These are phyloP conservation scores for Gavia stellata DNA, from an alignment of 2,113 vertebrate species.

Conservation along the genomic window DNA sequence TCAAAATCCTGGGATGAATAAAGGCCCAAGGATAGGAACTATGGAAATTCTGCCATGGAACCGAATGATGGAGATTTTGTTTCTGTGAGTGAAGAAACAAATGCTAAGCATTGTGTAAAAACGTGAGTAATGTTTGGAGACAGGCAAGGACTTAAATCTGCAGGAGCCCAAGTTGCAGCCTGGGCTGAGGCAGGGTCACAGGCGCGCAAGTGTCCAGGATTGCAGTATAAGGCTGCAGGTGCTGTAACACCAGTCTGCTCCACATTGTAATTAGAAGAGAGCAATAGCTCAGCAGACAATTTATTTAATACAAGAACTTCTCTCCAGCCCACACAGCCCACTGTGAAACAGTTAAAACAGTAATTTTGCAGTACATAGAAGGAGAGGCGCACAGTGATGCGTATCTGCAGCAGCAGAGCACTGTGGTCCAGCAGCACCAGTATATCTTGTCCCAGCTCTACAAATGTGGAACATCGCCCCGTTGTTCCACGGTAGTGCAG, in stretches of 20 bases:
- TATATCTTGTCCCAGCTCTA: neutral
- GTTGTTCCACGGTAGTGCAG: neutral
- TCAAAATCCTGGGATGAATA: neutral
- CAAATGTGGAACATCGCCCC: neutral
- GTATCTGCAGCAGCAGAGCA: neutral
- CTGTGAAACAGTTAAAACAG: slow-evolving; percentile 32
- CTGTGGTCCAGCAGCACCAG: neutral
- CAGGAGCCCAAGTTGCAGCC: neutral
- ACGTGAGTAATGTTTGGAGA: neutral
- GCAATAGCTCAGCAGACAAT: neutral
- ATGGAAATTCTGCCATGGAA: neutral
- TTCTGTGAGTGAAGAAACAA: neutral
- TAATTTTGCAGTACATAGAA: neutral
- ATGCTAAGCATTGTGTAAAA: neutral
- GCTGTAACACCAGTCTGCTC: neutral
- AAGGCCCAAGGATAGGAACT: neutral
- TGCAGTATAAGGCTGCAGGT: neutral
- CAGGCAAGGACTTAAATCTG: neutral
- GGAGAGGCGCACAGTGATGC: neutral
- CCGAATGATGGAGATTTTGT: neutral
- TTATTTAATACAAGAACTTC: slow-evolving; percentile 20
- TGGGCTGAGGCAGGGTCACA: neutral
- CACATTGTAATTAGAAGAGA: neutral
- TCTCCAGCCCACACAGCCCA: neutral
- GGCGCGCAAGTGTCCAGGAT: neutral